Conservation (phyloP, 2,113 vertebrate genomes). For the Clinocottus analis region DNA sequence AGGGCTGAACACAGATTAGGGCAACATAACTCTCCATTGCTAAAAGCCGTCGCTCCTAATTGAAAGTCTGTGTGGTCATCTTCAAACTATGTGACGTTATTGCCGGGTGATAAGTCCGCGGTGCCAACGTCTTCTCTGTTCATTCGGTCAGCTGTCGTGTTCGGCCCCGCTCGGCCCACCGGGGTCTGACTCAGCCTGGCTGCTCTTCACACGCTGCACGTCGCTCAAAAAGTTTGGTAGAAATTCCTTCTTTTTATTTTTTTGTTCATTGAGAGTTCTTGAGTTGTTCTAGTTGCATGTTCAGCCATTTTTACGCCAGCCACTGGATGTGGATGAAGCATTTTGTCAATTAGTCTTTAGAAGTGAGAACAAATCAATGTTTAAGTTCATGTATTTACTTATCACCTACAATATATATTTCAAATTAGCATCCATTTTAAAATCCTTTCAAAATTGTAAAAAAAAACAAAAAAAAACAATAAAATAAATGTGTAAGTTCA, state of each 20-base stretch:
- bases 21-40: background rate
- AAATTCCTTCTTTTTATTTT: slow-evolving; percentile 8
- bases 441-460: too few species aligned
- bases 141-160: slow-evolving; percentile 3
- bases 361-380: background rate
- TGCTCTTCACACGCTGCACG: background rate
- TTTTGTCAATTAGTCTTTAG: background rate
- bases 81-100: background rate
- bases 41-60: background rate
- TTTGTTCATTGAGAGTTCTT: background rate
- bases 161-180: background rate
- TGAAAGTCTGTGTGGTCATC: background rate
- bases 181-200: background rate
- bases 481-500: too few species aligned
- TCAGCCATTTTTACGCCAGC: background rate
- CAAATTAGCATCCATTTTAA: too few species aligned
- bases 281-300: background rate
- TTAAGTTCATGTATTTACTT: slow-evolving; percentile 32
- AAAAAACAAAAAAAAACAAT: too few species aligned
- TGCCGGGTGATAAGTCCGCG: slow-evolving; percentile 6
- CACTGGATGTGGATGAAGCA: background rate
- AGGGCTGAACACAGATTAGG: background rate
- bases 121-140: background rate
- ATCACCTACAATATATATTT: too few species aligned
- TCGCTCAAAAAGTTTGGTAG: background rate